phyloP scores from a whole-genome alignment of 2,888 invertebrate genomes.

The Eucera pruinosa region DNA sequence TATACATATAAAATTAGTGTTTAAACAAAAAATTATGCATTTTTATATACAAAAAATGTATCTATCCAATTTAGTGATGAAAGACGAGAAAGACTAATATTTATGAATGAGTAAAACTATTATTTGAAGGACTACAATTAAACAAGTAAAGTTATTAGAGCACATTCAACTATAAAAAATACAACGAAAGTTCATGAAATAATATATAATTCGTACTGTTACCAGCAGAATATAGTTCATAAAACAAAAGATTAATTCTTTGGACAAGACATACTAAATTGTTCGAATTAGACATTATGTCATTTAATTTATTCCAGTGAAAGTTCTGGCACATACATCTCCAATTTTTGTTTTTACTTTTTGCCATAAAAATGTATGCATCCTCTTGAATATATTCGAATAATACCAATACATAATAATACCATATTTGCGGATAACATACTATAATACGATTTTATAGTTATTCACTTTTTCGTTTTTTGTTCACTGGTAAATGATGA shows the following conservation, averaged over 20 bases:
- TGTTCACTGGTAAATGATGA: conserved; percentile 39
- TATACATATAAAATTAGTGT: too few relatives aligned
- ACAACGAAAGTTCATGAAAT: too few relatives aligned
- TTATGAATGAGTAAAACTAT: neutral
- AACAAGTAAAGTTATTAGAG: neutral
- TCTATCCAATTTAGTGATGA: neutral
- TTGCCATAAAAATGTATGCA: conserved; percentile 11
- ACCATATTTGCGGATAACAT: conserved; percentile 19
- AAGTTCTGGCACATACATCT: conserved; percentile 28
- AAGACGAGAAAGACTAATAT: neutral
- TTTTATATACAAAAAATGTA: neutral
- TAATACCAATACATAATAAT: conserved; percentile 34
- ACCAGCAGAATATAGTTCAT: conserved; percentile 11
- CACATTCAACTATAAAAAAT: neutral
- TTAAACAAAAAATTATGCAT: neutral
- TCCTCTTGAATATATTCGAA: conserved; percentile 16
- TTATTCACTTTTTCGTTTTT: conserved; percentile 7
- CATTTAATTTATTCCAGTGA: conserved; percentile 36
- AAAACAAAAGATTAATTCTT: conserved; percentile 20
- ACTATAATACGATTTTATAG: conserved; percentile 34
- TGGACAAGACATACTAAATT: conserved; percentile 13
- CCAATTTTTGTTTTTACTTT: conserved; percentile 4
- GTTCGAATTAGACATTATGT: conserved; percentile 26
- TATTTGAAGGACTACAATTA: neutral
- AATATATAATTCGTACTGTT: neutral